Percentiles rank a stretch among this genome's conserved stretches.
Conservation (phyloP, 2,797 vertebrate species). For the Serranus cabrilla region DNA sequence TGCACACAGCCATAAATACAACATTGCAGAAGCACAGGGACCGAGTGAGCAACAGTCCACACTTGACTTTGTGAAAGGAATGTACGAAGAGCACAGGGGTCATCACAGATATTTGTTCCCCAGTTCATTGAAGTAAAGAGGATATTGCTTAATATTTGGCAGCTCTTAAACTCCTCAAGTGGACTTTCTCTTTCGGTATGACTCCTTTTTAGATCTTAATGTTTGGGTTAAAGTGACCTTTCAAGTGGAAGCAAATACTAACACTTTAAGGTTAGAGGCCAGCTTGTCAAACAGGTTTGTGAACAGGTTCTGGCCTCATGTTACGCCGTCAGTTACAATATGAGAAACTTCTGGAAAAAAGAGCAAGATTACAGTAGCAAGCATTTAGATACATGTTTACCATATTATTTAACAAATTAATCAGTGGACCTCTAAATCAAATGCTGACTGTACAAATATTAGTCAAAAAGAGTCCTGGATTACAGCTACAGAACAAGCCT, state of each 20-base stretch:
- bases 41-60: background rate
- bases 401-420: no score
- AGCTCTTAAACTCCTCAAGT: background rate
- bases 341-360: background rate
- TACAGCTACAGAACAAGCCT: no score
- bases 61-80: background rate
- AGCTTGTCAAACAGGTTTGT: background rate
- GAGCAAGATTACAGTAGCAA: background rate
- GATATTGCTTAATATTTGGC: background rate
- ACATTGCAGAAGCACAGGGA: background rate
- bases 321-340: background rate
- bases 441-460: no score
- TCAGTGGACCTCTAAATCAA: no score
- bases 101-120: background rate
- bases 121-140: background rate
- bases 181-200: conserved; percentile 45
- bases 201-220: background rate
- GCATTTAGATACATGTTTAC: background rate
- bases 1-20: background rate
- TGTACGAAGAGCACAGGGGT: background rate
- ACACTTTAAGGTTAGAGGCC: background rate
- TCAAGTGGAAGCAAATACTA: background rate
- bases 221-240: background rate
- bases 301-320: background rate
- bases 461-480: background rate